Evolutionary conservation across 2,113 vertebrate genomes (phyloP).

Genomic region (Phylloscopus trochilus): DNA sequence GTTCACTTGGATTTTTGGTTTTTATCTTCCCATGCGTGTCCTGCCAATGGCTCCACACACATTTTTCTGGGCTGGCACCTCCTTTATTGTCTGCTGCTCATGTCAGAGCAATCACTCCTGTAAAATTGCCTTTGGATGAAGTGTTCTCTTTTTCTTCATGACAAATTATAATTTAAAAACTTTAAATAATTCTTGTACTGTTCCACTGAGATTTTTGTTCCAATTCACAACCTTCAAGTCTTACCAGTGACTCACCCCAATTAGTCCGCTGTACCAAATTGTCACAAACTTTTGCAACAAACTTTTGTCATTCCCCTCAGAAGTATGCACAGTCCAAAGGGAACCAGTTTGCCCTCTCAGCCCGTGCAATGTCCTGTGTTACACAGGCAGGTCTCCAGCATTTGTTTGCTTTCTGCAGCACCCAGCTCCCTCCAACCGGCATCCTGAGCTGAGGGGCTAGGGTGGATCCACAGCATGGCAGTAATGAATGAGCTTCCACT

Average conservation of each 20-base stretch:
- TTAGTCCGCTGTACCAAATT: background rate
- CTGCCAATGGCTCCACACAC: background rate
- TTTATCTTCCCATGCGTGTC: fast-evolving
- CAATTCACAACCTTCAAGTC: background rate
- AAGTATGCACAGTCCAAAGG: background rate
- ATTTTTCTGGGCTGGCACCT: background rate
- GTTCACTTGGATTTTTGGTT: background rate
- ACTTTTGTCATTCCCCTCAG: background rate
- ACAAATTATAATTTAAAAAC: background rate
- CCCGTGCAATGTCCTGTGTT: background rate
- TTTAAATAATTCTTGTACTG: background rate
- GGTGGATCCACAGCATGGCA: background rate
- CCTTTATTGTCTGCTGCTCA: background rate
- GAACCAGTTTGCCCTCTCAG: background rate
- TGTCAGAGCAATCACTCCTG: background rate
- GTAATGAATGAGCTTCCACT: background rate
- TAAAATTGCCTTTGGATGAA: background rate
- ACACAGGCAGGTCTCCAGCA: background rate
- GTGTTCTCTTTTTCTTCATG: background rate
- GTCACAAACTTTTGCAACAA: background rate
- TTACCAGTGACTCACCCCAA: background rate
- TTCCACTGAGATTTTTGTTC: background rate
- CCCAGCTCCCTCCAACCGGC: background rate
- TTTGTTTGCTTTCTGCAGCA: background rate
- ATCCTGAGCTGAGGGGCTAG: background rate